Evolutionary conservation across 2,888 invertebrate species (phyloP).

Genomic region (Phorcus lineatus): DNA sequence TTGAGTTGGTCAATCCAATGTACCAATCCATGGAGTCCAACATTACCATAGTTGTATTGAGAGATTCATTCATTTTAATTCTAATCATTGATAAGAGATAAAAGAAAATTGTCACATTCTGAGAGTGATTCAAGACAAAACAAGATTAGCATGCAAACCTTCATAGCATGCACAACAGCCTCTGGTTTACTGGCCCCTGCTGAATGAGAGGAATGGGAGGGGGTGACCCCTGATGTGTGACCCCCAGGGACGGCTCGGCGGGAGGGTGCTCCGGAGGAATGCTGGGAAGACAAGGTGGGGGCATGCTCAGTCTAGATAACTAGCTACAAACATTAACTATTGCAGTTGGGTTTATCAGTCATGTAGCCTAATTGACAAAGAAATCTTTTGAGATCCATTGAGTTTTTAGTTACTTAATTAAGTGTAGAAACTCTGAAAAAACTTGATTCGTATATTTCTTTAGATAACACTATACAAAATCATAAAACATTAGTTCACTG

Average conservation of each 20-base stretch:
- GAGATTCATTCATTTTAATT: neutral
- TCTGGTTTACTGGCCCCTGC: slow-evolving; percentile 80
- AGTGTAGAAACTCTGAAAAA: too few relatives aligned
- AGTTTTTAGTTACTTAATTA: too few relatives aligned
- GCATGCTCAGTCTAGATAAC: neutral
- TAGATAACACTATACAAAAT: too few relatives aligned
- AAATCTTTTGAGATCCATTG: too few relatives aligned
- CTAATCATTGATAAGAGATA: neutral
- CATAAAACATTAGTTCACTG: too few relatives aligned
- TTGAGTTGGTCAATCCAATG: too few relatives aligned
- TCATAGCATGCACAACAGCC: slow-evolving; percentile 93
- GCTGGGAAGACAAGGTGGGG: slow-evolving; percentile 7
- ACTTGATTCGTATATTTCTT: too few relatives aligned
- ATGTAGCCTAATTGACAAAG: too few relatives aligned
- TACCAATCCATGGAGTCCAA: too few relatives aligned
- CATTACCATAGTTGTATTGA: neutral
- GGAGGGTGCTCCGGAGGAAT: neutral
- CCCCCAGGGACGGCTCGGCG: slow-evolving; percentile 14
- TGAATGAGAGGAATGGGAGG: neutral
- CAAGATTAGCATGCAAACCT: slow-evolving; percentile 76
- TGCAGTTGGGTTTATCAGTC: too few relatives aligned
- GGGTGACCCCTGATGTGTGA: neutral
- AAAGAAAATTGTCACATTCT: neutral
- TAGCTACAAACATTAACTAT: too few relatives aligned
- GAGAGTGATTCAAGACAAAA: neutral